Evolutionary conservation across 2,888 invertebrate species (phyloP).

Genomic region (Aplocera efformata): DNA sequence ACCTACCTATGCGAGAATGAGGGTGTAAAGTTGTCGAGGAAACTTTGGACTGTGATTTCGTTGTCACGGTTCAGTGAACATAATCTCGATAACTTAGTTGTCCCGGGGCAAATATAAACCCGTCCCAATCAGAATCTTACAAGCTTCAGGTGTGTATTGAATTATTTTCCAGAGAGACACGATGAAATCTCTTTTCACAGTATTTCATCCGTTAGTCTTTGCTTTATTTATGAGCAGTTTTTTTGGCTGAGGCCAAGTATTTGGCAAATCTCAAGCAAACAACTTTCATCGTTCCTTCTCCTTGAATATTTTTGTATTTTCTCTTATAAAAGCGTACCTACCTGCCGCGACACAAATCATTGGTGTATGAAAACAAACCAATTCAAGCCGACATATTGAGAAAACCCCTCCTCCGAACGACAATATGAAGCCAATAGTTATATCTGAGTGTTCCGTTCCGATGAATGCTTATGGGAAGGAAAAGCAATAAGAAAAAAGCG

Average conservation of each 20-base stretch:
- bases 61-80: constrained; percentile 40
- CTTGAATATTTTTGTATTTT: constrained; percentile 24
- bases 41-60: constrained; percentile 42
- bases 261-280: constrained; percentile 8
- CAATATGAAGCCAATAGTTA: constrained; percentile 52
- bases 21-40: constrained; percentile 37
- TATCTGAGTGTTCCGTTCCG: constrained; percentile 42
- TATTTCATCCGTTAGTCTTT: neutral
- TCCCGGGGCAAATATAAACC: constrained; percentile 40
- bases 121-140: constrained; percentile 29
- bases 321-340: constrained; percentile 28
- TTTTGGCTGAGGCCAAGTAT: neutral
- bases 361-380: constrained; percentile 42
- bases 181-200: no score
- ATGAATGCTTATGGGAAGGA: constrained; percentile 46
- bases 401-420: constrained; percentile 38
- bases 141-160: constrained; percentile 10
- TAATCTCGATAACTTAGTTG: constrained; percentile 46
- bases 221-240: neutral
- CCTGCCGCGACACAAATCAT: constrained; percentile 35
- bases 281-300: constrained; percentile 4
- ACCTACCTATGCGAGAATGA: constrained; percentile 37
- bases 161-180: no score
- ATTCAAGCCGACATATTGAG: constrained; percentile 42
- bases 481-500: constrained; percentile 53